These are phyloP conservation scores for Branchipolynoe longqiensis DNA, from an alignment of 2,888 invertebrate species.

Conservation along the genomic window DNA sequence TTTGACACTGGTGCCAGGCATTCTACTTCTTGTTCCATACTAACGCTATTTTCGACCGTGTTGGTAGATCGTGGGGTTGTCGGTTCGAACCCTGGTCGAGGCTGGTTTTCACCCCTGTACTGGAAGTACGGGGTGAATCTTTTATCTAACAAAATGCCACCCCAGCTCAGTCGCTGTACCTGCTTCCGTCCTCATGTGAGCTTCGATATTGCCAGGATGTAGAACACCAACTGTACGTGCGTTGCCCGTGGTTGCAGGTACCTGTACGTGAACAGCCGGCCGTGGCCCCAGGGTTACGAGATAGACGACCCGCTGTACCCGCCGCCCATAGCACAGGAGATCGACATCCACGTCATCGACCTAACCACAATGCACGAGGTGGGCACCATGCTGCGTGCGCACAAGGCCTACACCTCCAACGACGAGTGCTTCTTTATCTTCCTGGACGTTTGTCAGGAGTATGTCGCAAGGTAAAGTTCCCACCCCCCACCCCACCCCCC, in stretches of 20 bases:
- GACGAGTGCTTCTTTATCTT: constrained; percentile 94
- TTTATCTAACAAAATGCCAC: neutral
- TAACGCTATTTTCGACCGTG: too few relatives aligned
- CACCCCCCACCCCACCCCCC: too few relatives aligned
- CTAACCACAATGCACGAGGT: constrained; percentile 88
- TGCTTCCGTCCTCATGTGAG: neutral
- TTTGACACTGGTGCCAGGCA: too few relatives aligned
- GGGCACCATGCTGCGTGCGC: constrained; percentile 89
- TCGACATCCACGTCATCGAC: constrained; percentile 93
- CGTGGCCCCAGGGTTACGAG: constrained; percentile 90
- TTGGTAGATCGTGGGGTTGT: too few relatives aligned
- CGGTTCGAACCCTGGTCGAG: too few relatives aligned
- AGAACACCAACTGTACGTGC: neutral
- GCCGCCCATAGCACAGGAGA: constrained; percentile 92
- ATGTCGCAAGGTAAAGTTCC: constrained; percentile 88
- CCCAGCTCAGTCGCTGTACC: neutral
- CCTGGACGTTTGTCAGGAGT: constrained; percentile 90
- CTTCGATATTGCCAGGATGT: neutral
- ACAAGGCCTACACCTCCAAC: constrained; percentile 91
- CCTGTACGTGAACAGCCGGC: constrained; percentile 90
- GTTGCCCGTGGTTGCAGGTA: constrained; percentile 82
- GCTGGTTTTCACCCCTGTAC: too few relatives aligned
- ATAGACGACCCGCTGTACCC: constrained; percentile 90
- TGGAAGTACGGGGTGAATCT: neutral
- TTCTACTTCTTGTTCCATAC: too few relatives aligned